Base-by-base conservation (phyloP, 2,888 invertebrate genomes). In the Philereme vetulata region DNA sequence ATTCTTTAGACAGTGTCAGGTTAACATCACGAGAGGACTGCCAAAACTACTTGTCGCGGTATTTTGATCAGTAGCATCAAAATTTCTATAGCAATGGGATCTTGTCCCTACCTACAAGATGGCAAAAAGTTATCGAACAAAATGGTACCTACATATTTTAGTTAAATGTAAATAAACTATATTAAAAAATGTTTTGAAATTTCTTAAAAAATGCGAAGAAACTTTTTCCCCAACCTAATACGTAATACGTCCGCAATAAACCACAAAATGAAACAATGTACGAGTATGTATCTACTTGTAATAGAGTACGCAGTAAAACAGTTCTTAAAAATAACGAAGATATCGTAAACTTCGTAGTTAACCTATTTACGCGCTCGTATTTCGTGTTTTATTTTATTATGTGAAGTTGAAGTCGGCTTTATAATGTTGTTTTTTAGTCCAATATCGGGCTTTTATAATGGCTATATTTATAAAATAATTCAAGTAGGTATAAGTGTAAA, bases 351-450 rank as follows among this genome's bases (percentile, higher is more conserved):
- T 47, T 8, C 47, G 47, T 34, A 11, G 53, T 59, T 56, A 56
- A 46, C 59, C 62, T 56, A 52, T 56, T 59, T 34, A 8, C 47
- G 35, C 8, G 44, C 55, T 59, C 52, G 49, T 58, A 55, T 40
- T 56, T 52, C 59, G 56, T 40, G 56, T 56, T 62, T 62, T 59
- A 62, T 56, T 38, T 38, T 8, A 38, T 6, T 6, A 38, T 38
- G 1, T 8, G 4, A 38, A 4, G 38, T 38, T 38, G 8, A 6
- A 38, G 7, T 38, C 38, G 38, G 38, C 38, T 4, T 38, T 38
- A 38, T 38, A 38, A 38, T 38, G 4, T 38, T 38, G 38, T 6
- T 38, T 38, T 4, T 38, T 1, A 38, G 38, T 38, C 8, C 5
- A 38, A 38, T 38, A 21, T 21, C 21, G 1, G 21, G 21, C 21